Evolutionary conservation across 2,888 invertebrate species (phyloP).

Genomic region (Aspidiotus rigidus): DNA sequence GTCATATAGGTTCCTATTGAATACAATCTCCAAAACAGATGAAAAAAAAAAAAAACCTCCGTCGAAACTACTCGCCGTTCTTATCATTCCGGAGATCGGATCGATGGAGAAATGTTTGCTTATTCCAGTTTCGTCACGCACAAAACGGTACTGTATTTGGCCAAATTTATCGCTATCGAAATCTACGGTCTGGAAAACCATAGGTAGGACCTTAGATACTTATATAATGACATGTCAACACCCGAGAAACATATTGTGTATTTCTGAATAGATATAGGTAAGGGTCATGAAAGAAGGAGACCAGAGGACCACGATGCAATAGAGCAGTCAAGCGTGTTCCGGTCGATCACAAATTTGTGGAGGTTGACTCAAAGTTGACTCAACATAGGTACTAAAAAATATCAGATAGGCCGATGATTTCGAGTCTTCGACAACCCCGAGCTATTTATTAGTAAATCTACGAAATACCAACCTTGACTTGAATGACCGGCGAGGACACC

Average conservation of each 20-base stretch:
- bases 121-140: conserved; percentile 44
- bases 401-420: too few relatives aligned
- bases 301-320: too few relatives aligned
- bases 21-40: too few relatives aligned
- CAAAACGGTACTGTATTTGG: conserved; percentile 57
- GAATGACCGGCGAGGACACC: conserved; percentile 65
- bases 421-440: too few relatives aligned
- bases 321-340: too few relatives aligned
- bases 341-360: too few relatives aligned
- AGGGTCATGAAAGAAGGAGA: too few relatives aligned
- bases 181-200: conserved; percentile 60
- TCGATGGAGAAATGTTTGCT: conserved; percentile 62
- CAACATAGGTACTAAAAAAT: too few relatives aligned
- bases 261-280: too few relatives aligned
- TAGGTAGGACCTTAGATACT: neutral
- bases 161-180: conserved; percentile 76
- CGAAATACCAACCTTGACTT: conserved; percentile 54
- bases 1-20: too few relatives aligned
- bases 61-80: conserved; percentile 63
- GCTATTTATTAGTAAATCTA: neutral
- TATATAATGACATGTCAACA: neutral
- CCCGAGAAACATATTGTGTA: too few relatives aligned
- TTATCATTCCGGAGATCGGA: conserved; percentile 63
- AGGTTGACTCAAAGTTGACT: too few relatives aligned
- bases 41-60: conserved; percentile 43